Evolutionary conservation across 2,888 invertebrate species (phyloP), one percentile per base, ranked within the genome.

Genomic region (Drosophila niveifrons): DNA sequence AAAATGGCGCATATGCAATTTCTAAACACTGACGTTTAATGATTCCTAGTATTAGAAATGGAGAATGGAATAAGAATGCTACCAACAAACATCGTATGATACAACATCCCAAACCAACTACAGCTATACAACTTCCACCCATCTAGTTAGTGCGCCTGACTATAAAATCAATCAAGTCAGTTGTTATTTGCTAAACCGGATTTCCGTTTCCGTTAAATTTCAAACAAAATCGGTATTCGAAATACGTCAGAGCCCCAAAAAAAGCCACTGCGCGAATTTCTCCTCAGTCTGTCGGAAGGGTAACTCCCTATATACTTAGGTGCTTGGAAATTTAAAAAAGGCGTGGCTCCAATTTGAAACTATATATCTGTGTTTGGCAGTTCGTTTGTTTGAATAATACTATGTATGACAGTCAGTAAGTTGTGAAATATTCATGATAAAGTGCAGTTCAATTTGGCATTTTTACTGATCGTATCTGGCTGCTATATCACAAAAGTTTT

Each of bases 1-100:
- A 41, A 66, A 66, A 63, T 59, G 48, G 15, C 43, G 36, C 48
- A 67, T 61, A 53, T 61, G 57, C 51, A 55, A 64, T 67, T 63
- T 39, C 7, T 8, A 15, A 58, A 39, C 29, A 8, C 10, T 61
- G 70, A 65, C 61, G 17, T 61, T 47, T n/a, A 55, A 53, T 55
- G 13, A 53, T 28, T 47, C 53, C 28, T 17, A n/a, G n/a, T n/a
- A 47, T n/a, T 44, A 28, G 17, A 46, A 31, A 13, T 9, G 13
- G 17, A 36, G 11, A n/a, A n/a, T 15, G 15, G 11, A n/a, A n/a
- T 15, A 11, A 4, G 17, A 10, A 39, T 10, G 17, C 28, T 36
- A 46, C 31, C 47, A 47, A 13, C 47, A 47, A 13, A 28, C n/a
- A 23, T 55, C 3, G 43, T 43, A 43, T 43, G 55, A 31, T 15